Conservation (phyloP, 2,113 vertebrate genomes). For the Callocephalon fimbriatum region DNA sequence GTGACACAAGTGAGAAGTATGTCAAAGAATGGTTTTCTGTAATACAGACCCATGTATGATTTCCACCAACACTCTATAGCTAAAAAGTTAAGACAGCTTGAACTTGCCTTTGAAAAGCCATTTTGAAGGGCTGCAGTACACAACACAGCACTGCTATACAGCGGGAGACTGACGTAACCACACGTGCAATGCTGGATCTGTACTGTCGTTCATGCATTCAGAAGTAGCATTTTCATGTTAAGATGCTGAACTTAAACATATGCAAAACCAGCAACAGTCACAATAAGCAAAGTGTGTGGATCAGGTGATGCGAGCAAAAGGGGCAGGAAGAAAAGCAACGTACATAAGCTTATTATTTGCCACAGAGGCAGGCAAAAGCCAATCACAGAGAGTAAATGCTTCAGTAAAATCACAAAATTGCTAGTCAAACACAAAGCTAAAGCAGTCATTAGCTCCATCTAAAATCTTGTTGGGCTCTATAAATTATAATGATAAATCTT, state of each 20-base stretch:
- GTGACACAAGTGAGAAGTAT: neutral
- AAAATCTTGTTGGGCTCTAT: neutral
- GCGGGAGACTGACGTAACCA: neutral
- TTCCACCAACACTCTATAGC: neutral
- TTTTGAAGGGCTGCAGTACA: neutral
- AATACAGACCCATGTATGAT: neutral
- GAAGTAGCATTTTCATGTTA: neutral
- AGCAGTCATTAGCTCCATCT: neutral
- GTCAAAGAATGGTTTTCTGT: neutral
- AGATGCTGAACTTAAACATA: neutral
- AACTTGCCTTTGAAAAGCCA: neutral
- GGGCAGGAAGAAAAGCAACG: neutral
- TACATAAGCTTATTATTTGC: neutral
- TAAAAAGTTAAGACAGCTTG: neutral
- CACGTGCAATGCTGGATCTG: neutral
- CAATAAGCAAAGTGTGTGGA: neutral
- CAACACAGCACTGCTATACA: neutral
- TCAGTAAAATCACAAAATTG: neutral
- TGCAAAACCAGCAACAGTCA: neutral
- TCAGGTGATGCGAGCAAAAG: neutral
- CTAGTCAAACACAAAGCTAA: neutral
- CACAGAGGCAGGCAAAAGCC: neutral
- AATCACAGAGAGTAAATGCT: accelerated
- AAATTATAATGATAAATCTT: neutral
- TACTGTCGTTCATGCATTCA: neutral